A percentile compares a stretch with the other conserved stretches of the same genome.
Evolutionary conservation across 2,888 invertebrate species (phyloP).

Genomic region (Pollenia amentaria): DNA sequence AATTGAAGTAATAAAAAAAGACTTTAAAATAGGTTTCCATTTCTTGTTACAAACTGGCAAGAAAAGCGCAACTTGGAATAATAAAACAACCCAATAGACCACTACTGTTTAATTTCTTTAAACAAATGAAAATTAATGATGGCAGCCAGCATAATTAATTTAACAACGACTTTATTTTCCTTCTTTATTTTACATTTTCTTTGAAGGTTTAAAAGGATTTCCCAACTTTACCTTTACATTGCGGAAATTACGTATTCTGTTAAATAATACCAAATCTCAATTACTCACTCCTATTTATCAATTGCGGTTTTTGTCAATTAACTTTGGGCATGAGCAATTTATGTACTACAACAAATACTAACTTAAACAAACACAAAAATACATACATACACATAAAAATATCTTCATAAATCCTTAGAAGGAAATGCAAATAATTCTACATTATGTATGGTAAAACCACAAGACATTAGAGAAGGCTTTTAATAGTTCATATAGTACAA

Average conservation of each 20-base stretch:
- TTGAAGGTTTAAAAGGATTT: constrained; percentile 52
- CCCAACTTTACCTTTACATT: constrained; percentile 21
- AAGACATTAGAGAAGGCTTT: constrained; percentile 55
- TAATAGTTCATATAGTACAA: constrained; percentile 41
- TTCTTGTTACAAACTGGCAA: neutral
- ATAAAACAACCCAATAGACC: constrained; percentile 24
- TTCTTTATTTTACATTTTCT: constrained; percentile 25
- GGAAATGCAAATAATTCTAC: constrained; percentile 72
- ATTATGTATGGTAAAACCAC: constrained; percentile 64
- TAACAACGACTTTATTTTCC: constrained; percentile 21
- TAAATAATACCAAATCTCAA: constrained; percentile 71
- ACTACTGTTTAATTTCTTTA: constrained; percentile 48
- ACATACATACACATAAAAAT: neutral
- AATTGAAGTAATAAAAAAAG: constrained; percentile 26
- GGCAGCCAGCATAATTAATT: constrained; percentile 62
- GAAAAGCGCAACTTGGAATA: neutral
- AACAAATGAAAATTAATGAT: constrained; percentile 70
- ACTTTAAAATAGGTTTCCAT: constrained; percentile 22
- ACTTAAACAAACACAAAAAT: neutral
- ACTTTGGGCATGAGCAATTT: constrained; percentile 72
- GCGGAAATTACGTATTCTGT: constrained; percentile 52
- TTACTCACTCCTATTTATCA: constrained; percentile 68
- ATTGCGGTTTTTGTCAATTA: constrained; percentile 73
- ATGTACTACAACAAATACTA: constrained; percentile 50
- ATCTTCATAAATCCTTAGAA: constrained; percentile 52